Evolutionary conservation across 1,140 invertebrate genomes (phyloP).

Genomic region (Drosophila busckii): DNA sequence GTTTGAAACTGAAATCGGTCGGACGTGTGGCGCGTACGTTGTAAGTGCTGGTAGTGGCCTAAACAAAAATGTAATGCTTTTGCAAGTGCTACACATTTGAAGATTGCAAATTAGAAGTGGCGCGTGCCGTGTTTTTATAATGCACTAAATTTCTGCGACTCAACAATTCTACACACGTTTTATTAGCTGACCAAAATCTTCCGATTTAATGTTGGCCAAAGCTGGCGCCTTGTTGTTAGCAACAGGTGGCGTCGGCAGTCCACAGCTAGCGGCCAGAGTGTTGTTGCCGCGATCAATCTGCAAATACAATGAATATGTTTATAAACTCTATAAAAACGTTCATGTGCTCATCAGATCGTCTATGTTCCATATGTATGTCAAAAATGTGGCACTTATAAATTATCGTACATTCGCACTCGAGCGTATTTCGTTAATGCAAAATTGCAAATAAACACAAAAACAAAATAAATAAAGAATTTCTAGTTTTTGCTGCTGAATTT

Average conservation of each 20-base stretch:
- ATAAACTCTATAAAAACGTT: too few species aligned
- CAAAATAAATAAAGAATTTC: slow-evolving; percentile 46
- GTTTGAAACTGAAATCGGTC: too few species aligned
- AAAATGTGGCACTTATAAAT: slow-evolving; percentile 68
- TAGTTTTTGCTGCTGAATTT: slow-evolving; percentile 54
- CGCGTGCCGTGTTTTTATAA: slow-evolving; percentile 52
- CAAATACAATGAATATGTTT: slow-evolving; percentile 34
- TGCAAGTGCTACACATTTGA: slow-evolving; percentile 24
- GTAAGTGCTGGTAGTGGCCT: too few species aligned
- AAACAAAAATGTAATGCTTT: too few species aligned
- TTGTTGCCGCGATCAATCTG: slow-evolving; percentile 8
- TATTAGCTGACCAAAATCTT: too few species aligned
- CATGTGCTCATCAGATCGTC: slow-evolving; percentile 27
- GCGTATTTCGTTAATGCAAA: slow-evolving; percentile 54
- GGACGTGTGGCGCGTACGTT: too few species aligned
- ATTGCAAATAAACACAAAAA: slow-evolving; percentile 44
- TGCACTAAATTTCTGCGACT: slow-evolving; percentile 15
- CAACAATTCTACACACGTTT: slow-evolving; percentile 47
- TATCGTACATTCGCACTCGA: slow-evolving; percentile 52
- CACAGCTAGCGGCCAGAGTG: not conserved
- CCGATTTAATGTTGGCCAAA: slow-evolving; percentile 11
- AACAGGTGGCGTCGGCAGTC: slow-evolving; percentile 50
- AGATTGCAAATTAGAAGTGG: slow-evolving; percentile 35
- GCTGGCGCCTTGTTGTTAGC: slow-evolving; percentile 37
- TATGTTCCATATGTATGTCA: slow-evolving; percentile 50